A percentile compares a stretch with the other conserved stretches of the same genome.
These are phyloP conservation scores for Asarcornis scutulata DNA, from an alignment of 2,113 vertebrate species.

Conservation along the genomic window DNA sequence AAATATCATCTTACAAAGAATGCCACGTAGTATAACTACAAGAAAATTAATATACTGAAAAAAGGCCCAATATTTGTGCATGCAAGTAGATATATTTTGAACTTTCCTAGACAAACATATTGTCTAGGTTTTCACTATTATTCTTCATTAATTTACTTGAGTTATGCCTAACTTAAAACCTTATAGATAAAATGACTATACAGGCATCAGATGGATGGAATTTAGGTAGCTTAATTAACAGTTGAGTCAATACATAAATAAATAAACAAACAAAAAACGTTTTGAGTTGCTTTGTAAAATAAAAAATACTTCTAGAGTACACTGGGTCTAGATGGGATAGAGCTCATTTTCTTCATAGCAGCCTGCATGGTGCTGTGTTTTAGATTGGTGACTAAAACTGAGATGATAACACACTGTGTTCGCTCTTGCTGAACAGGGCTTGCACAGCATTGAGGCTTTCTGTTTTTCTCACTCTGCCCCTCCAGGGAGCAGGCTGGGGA, in stretches of 20 bases:
- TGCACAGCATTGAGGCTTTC: background rate
- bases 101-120: background rate
- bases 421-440: background rate
- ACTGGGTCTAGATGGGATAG: background rate
- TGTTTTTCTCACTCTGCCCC: background rate
- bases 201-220: background rate
- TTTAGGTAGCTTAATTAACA: background rate
- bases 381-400: background rate
- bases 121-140: background rate
- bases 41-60: background rate
- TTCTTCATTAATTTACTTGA: background rate
- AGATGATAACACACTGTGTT: accelerated
- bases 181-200: background rate
- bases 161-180: background rate
- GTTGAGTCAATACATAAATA: background rate
- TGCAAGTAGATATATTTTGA: background rate
- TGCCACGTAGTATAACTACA: background rate
- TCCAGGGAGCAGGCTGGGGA: background rate
- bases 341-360: background rate
- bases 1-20: background rate
- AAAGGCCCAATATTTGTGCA: background rate
- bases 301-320: background rate
- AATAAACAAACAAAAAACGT: background rate
- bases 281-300: background rate
- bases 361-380: background rate